phyloP scores from a whole-genome alignment of 2,797 vertebrate species.

The Petrocephalus sullivani region DNA sequence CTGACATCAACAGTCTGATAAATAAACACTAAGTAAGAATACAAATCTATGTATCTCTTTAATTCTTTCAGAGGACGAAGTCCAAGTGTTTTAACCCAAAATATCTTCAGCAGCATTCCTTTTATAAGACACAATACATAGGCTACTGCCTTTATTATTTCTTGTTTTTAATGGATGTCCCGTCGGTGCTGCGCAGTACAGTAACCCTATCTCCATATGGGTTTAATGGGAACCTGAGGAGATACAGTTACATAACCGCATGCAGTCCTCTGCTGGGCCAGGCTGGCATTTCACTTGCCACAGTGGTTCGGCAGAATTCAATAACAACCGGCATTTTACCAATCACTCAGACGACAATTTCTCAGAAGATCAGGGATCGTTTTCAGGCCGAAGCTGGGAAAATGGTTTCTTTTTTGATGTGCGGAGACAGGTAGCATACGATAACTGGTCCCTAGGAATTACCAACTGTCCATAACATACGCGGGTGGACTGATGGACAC shows the following conservation, averaged over 20 bases:
- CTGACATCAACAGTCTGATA: neutral
- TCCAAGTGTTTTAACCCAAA: neutral
- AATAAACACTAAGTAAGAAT: neutral
- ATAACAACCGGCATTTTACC: conserved; percentile 16
- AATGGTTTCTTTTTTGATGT: conserved; percentile 7
- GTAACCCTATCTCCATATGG: conserved; percentile 10
- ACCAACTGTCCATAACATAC: conserved; percentile 3
- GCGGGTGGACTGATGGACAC: neutral
- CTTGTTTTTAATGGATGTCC: conserved; percentile 14
- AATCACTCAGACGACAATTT: conserved; percentile 16
- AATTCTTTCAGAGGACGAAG: neutral
- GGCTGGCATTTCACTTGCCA: conserved; percentile 11
- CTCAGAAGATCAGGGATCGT: conserved; percentile 19
- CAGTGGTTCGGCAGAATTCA: conserved; percentile 11
- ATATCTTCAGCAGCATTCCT: neutral
- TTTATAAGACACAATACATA: neutral
- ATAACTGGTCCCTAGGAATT: conserved; percentile 22
- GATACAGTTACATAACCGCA: conserved; percentile 20
- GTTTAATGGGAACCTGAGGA: conserved; percentile 6
- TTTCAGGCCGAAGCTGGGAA: conserved; percentile 7
- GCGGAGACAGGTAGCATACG: conserved; percentile 3
- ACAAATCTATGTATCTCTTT: neutral
- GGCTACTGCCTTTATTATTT: neutral
- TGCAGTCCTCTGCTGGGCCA: conserved; percentile 6
- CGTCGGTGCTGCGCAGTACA: neutral